Base-by-base conservation (phyloP, 2,797 vertebrate genomes). In the Cirrhinus molitorella region DNA sequence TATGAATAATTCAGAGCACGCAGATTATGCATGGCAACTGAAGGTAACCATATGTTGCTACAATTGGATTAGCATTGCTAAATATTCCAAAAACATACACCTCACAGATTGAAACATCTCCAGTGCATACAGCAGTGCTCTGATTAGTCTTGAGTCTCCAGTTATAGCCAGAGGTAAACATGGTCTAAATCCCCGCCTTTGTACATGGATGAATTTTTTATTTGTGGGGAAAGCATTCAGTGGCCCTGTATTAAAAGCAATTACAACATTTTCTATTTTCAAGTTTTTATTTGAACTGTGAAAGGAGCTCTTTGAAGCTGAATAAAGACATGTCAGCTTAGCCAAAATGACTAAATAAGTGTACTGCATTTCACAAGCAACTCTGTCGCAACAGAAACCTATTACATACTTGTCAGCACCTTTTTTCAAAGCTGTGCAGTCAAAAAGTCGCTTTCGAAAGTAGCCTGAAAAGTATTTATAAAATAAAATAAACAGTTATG, bases 281-380 rank as follows among this genome's bases (percentile, higher is more conserved):
- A 34, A 31, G 43, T 53, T 74, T 81, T 43, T 55, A 66, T 82
- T 75, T 75, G 17, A 74, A 75, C 53, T 53, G 74, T 57, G 51
- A 45, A 65, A 76, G 79, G 45, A 66, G 72, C 63, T 79, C 72
- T 75, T 67, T 23, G 53, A 80, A 83, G 65, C 43, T 43, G 63
- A 77, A 83, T 57, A 78, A 74, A 83, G 81, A 73, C 43, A 67
- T 67, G 49, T 53, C 34, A 49, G 53, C 43, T 81, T 81, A 67
- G 45, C 71, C 34, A 68, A 74, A 57, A 25, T 45, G 11, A 55
- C 59, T 17, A 73, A 66, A 82, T 81, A 63, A 37, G 23, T 47
- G 34, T 37, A 66, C 21, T 25, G 31, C 8, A 66, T 65, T 74
- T 75, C 59, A 82, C n/a, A 43, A 66, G 59, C 17, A 28, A 67